Conservation (phyloP, 1,140 invertebrate genomes). For the Hylaeus volcanicus region DNA sequence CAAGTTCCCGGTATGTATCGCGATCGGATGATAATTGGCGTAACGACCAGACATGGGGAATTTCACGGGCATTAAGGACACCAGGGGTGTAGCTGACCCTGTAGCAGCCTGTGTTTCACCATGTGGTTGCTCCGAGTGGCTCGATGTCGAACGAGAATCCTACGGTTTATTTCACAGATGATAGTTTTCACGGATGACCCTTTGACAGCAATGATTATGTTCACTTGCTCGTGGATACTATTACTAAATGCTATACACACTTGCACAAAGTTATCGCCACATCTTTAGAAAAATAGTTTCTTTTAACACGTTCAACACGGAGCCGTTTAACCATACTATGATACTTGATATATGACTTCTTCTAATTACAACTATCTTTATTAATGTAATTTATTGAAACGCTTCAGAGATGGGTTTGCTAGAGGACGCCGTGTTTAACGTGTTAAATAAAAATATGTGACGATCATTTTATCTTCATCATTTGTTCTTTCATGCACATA, state of each 20-base stretch:
- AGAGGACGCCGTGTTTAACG: too few species aligned
- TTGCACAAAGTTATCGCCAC: too few species aligned
- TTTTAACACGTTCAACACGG: too few species aligned
- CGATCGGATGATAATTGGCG: slow-evolving; percentile 71
- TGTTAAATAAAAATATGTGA: too few species aligned
- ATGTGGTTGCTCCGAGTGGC: slow-evolving; percentile 75
- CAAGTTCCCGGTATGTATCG: slow-evolving; percentile 65
- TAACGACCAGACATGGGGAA: slow-evolving; percentile 72
- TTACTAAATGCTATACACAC: not conserved
- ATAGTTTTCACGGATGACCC: not conserved
- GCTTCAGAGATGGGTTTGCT: too few species aligned
- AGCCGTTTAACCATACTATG: too few species aligned
- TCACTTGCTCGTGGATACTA: not conserved
- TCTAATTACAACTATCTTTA: too few species aligned
- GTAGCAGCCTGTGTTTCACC: slow-evolving; percentile 66
- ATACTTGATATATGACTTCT: too few species aligned
- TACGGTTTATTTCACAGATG: slow-evolving; percentile 66
- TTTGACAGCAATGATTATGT: slow-evolving; percentile 8
- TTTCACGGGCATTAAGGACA: slow-evolving; percentile 76
- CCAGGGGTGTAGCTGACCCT: slow-evolving; percentile 65
- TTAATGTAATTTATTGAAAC: too few species aligned
- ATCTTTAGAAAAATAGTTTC: too few species aligned
- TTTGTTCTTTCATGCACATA: too few species aligned
- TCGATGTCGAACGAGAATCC: slow-evolving; percentile 77
- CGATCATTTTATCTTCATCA: too few species aligned